A percentile compares a stretch with the other conserved stretches of the same genome.
Evolutionary conservation across 2,888 invertebrate genomes (phyloP).

Genomic region (Scaptodrosophila latifasciaeformis): DNA sequence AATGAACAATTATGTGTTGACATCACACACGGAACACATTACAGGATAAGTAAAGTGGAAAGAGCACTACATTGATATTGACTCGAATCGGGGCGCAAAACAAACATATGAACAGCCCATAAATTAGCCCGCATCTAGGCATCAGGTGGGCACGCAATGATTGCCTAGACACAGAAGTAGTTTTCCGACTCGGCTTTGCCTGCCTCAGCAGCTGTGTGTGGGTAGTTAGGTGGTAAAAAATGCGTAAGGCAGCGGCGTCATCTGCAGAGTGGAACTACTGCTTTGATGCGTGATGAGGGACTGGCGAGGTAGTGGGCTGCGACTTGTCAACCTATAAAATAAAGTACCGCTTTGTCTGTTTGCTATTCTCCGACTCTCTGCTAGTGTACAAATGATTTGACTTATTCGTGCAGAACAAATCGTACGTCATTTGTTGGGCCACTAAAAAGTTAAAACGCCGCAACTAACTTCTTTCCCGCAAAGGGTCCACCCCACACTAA

Average conservation of each 20-base stretch:
- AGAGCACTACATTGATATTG: background rate
- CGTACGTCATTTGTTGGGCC: constrained; percentile 63
- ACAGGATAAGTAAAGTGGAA: background rate
- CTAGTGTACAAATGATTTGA: constrained; percentile 64
- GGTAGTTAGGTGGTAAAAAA: constrained; percentile 41
- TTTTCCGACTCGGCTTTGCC: too few relatives aligned
- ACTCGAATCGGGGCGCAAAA: constrained; percentile 19
- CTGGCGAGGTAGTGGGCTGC: too few relatives aligned
- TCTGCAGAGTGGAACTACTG: background rate
- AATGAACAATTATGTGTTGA: constrained; percentile 58
- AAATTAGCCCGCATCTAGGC: constrained; percentile 63
- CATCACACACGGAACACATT: constrained; percentile 25
- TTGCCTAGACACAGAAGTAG: background rate
- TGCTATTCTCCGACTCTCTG: background rate
- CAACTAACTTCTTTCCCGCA: background rate
- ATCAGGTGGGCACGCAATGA: constrained; percentile 40
- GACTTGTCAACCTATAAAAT: constrained; percentile 60
- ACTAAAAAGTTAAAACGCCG: constrained; percentile 53
- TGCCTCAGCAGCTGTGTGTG: background rate
- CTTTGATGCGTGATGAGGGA: constrained; percentile 15
- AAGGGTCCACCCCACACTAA: background rate
- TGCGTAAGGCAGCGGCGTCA: constrained; percentile 19
- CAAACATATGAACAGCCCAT: constrained; percentile 53
- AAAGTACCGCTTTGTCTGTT: constrained; percentile 43
- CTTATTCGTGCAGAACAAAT: constrained; percentile 68